Conservation (phyloP, 2,888 invertebrate genomes). For the Aporophyla lueneburgensis region DNA sequence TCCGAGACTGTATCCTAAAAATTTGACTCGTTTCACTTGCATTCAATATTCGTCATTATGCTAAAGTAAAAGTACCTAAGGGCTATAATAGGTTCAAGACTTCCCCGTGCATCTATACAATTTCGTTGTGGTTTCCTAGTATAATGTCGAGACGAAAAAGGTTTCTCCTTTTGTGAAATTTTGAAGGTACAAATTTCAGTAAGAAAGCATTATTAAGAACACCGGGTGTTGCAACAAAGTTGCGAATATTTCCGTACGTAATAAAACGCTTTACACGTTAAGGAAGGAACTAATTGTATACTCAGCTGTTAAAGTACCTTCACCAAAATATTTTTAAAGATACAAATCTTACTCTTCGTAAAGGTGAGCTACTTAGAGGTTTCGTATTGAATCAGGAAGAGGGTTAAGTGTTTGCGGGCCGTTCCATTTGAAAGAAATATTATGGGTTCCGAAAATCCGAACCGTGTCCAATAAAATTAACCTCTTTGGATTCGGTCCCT, state of each 20-base stretch:
- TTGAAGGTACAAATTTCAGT: conserved; percentile 36
- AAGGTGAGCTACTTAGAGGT: conserved; percentile 35
- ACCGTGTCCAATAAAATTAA: conserved; percentile 46
- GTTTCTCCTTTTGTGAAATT: conserved; percentile 13
- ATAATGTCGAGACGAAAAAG: conserved; percentile 13
- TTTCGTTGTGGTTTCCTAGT: not conserved
- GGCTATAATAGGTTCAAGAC: too few relatives aligned
- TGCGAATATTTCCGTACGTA: conserved; percentile 48
- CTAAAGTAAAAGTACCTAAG: not conserved
- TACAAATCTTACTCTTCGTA: conserved; percentile 41
- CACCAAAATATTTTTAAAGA: conserved; percentile 32
- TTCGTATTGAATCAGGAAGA: conserved; percentile 39
- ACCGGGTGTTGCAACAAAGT: conserved; percentile 55
- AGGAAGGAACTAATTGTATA: conserved; percentile 48
- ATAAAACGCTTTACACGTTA: conserved; percentile 51
- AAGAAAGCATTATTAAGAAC: conserved; percentile 38
- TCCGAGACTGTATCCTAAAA: not conserved
- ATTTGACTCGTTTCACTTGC: not conserved
- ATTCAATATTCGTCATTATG: not conserved
- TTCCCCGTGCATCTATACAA: not conserved
- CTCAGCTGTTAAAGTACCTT: conserved; percentile 41
- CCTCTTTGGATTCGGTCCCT: conserved; percentile 17
- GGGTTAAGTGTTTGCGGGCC: conserved; percentile 37
- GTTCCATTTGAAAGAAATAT: conserved; percentile 45
- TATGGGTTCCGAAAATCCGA: conserved; percentile 40